Base-by-base conservation (phyloP, 1,140 invertebrate genomes). In the Melipona quadrifasciata region DNA sequence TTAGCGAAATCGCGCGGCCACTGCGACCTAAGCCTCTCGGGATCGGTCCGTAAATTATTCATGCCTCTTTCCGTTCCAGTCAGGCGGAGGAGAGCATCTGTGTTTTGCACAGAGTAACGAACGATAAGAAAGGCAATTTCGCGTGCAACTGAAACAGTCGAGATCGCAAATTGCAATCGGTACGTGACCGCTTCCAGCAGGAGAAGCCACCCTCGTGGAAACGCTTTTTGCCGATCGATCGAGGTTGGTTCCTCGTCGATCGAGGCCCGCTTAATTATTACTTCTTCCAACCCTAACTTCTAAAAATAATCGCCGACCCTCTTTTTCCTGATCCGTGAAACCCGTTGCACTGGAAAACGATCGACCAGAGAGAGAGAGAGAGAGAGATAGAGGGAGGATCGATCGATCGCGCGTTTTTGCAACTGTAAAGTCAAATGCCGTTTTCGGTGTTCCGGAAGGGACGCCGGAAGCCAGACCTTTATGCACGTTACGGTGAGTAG, bases 231-330 rank as follows among this genome's bases (percentile, higher is more conserved):
- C 19, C 47, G n/a, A 61, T 73, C 57, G n/a, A 87, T 84, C 79
- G 86, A 55, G 39, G 39, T 47, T 47, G 4, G 24, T n/a, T 61
- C 0, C 24, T n/a, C 58, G 58, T 61, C 58, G 58, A n/a, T 61
- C 64, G 24, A 17, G 72, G 74, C 27, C 77, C 84, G 55, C 67
- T 89, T 86, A 89, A 89, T 89, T 87, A 87, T 89, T 79, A 39
- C 87, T 70, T 51, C 31, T 31, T 31, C 51, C n/a, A 31, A 16
- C n/a, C 24, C 39, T 47, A 47, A 14, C 58, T 47, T 87, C 80
- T 89, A 89, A 89, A 89, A 89, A 89, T 89, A 89, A 78, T 89
- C 74, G 11, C n/a, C 72, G 87, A 89, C 88, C 85, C 86, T 34
- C 67, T 81, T 86, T 47, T 31, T 74, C 67, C 58, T 58, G 74